Conservation (phyloP, 2,113 vertebrate genomes). For the Brienomyrus brachyistius region DNA sequence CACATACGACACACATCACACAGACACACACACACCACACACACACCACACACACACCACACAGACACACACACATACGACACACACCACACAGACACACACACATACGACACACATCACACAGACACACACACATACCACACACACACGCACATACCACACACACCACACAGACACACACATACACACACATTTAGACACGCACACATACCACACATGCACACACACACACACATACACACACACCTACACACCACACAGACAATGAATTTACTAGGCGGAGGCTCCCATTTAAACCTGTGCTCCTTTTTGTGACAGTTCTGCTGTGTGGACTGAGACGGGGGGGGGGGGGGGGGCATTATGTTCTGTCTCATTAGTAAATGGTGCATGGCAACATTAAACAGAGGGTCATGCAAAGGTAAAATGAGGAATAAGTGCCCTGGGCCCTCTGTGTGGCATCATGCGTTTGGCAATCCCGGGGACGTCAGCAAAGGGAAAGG, state of each 20-base stretch:
- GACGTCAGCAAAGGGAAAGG: not conserved
- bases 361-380: conserved; percentile 4
- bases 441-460: not conserved
- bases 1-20: too few species aligned
- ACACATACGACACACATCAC: too few species aligned
- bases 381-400: conserved; percentile 10
- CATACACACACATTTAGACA: too few species aligned
- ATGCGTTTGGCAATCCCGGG: too few species aligned
- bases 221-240: not conserved
- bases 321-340: not conserved
- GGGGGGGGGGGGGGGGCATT: not conserved
- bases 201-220: too few species aligned
- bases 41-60: too few species aligned
- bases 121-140: too few species aligned
- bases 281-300: not conserved
- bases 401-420: not conserved
- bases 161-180: not conserved
- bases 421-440: not conserved
- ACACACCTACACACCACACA: not conserved
- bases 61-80: not conserved
- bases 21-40: too few species aligned
- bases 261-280: not conserved
- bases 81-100: too few species aligned
- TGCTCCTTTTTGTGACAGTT: not conserved
- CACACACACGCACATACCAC: too few species aligned